Conservation (phyloP, 2,113 vertebrate species). For the Pholis gunnellus region DNA sequence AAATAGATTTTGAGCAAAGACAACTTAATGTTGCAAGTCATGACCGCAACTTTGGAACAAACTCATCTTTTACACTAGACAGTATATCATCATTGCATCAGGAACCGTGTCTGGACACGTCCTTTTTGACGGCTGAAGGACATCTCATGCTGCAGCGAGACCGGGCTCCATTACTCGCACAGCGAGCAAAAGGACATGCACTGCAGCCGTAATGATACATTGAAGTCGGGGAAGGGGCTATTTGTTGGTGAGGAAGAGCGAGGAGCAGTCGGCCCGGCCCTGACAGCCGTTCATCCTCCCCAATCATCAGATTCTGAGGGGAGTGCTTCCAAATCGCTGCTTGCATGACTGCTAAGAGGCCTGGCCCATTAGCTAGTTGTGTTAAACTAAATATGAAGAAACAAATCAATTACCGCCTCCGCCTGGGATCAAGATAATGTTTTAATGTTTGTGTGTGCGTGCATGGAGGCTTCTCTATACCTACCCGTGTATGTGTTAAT, state of each 20-base stretch:
- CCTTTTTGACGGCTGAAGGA: constrained; percentile 50
- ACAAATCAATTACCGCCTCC: constrained; percentile 54
- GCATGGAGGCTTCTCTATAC: neutral
- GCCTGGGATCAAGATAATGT: constrained; percentile 1
- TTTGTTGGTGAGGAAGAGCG: constrained; percentile 51
- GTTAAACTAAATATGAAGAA: constrained; percentile 60
- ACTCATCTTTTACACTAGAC: constrained; percentile 21
- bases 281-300: constrained; percentile 58
- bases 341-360: constrained; percentile 30
- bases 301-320: constrained; percentile 49
- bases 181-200: constrained; percentile 36
- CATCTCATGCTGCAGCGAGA: constrained; percentile 13
- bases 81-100: constrained; percentile 27
- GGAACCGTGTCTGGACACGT: constrained; percentile 28
- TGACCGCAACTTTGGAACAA: constrained; percentile 20
- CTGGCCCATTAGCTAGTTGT: constrained; percentile 66
- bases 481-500: neutral
- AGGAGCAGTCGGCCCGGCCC: constrained; percentile 5
- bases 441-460: constrained; percentile 2
- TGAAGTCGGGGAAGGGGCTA: constrained; percentile 40
- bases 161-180: constrained; percentile 52
- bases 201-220: constrained; percentile 50
- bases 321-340: constrained; percentile 46
- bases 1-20: constrained; percentile 20
- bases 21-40: constrained; percentile 19